A percentile compares a stretch with the other conserved stretches of the same genome.
phyloP scores from a whole-genome alignment of 2,113 vertebrate genomes.

The Hippocampus mohnikei region DNA sequence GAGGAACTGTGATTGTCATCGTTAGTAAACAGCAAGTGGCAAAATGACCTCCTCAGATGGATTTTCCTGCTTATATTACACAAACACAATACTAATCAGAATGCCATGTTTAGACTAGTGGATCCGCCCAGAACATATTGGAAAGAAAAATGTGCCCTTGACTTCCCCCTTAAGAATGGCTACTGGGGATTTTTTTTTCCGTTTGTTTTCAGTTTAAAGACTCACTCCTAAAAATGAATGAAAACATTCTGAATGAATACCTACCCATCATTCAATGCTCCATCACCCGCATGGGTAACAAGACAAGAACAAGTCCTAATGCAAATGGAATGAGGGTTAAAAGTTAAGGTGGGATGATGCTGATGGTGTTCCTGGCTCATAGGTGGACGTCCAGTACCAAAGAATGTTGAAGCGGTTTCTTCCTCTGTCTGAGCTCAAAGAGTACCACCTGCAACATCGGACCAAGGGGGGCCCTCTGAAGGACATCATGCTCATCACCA shows the following conservation, averaged over 20 bases:
- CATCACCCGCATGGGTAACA: background rate
- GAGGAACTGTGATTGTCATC: too few species aligned
- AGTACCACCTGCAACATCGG: constrained; percentile 80
- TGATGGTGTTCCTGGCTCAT: background rate
- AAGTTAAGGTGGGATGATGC: background rate
- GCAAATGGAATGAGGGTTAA: background rate
- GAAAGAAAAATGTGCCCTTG: too few species aligned
- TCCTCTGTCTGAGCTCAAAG: constrained; percentile 85
- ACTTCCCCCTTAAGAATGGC: too few species aligned
- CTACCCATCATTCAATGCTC: background rate
- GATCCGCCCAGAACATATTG: too few species aligned
- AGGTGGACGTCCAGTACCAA: constrained; percentile 92
- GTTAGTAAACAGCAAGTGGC: too few species aligned
- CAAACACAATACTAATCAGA: too few species aligned
- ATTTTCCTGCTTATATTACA: too few species aligned
- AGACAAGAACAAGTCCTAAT: background rate
- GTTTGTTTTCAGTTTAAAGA: too few species aligned
- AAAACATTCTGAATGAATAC: background rate
- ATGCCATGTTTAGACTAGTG: too few species aligned
- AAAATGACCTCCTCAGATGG: too few species aligned
- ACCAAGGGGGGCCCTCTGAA: constrained; percentile 77
- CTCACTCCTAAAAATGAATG: background rate
- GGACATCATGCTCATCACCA: constrained; percentile 82
- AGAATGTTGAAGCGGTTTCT: constrained; percentile 87
- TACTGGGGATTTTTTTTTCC: too few species aligned